phyloP scores from a whole-genome alignment of 2,113 vertebrate species.

The Pionites leucogaster region DNA sequence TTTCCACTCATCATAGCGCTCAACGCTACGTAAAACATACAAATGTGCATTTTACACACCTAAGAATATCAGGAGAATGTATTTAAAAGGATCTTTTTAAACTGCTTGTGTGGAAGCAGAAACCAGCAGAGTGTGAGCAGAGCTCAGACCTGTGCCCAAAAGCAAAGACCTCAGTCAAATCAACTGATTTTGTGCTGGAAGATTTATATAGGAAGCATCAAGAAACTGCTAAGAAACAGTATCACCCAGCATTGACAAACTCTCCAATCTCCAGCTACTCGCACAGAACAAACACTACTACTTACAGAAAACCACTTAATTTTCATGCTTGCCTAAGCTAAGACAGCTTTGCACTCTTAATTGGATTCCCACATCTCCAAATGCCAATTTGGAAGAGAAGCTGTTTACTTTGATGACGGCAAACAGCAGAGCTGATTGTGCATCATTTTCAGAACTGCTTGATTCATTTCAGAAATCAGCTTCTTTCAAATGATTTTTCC shows the following conservation, averaged over 20 bases:
- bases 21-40: neutral
- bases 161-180: neutral
- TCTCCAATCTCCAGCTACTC: neutral
- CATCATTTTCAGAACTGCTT: neutral
- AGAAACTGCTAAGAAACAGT: neutral
- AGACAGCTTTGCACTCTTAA: neutral
- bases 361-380: neutral
- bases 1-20: neutral
- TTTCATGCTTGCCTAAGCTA: neutral
- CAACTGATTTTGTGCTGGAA: neutral
- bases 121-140: neutral
- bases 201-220: neutral
- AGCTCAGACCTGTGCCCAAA: neutral
- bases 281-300: neutral
- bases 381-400: neutral
- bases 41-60: neutral
- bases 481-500: neutral
- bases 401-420: neutral
- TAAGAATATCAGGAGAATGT: neutral
- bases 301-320: neutral
- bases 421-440: conserved; percentile 6
- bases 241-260: neutral
- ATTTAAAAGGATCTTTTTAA: neutral
- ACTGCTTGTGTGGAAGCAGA: neutral
- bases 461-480: neutral